Evolutionary conservation across 2,888 invertebrate genomes (phyloP), one percentile per base, ranked within the genome.

Genomic region (Drosophila neotestacea): DNA sequence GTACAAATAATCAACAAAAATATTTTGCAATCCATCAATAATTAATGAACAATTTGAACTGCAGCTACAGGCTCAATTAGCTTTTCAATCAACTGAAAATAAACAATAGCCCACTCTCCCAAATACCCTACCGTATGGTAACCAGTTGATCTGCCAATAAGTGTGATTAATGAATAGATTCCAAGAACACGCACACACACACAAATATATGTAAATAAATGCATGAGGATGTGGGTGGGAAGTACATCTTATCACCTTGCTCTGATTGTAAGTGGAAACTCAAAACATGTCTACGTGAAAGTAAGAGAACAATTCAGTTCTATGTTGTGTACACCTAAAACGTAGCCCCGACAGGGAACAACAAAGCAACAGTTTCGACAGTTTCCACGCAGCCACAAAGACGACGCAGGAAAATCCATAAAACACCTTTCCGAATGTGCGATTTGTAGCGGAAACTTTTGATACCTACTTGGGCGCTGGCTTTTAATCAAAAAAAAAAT

Each of bases 331-430:
- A 76, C 70, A 76, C 79, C 75, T 48, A 79, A 76, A 76, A 44
- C 39, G 30, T 47, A 69, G 79, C 73, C 58, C 36, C 59, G 47
- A 58, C 48, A 39, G 70, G 47, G 46, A 74, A 76, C 65, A 68
- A 62, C 61, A 75, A 79, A 87, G 84, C 89, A 84, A 84, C 84
- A 84, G 89, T 88, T 84, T 74, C 55, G 55, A 42, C 42, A 34
- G 28, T 41, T 44, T 44, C 87, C 54, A 70, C 65, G 51, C 65
- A 73, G 72, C 58, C 69, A 70, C 59, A 59, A 62, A 66, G 47
- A 42, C 63, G 75, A 62, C 66, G 75, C 66, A 79, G 70, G 70
- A 77, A 77, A 76, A 76, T 76, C 76, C 77, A 79, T 77, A 77
- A 77, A 79, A 70, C 69, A 77, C 79, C 65, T 79, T 74, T 66